A percentile compares a stretch with the other conserved stretches of the same genome.
phyloP scores from a whole-genome alignment of 2,888 invertebrate species.

The Pristionchus japonicus region DNA sequence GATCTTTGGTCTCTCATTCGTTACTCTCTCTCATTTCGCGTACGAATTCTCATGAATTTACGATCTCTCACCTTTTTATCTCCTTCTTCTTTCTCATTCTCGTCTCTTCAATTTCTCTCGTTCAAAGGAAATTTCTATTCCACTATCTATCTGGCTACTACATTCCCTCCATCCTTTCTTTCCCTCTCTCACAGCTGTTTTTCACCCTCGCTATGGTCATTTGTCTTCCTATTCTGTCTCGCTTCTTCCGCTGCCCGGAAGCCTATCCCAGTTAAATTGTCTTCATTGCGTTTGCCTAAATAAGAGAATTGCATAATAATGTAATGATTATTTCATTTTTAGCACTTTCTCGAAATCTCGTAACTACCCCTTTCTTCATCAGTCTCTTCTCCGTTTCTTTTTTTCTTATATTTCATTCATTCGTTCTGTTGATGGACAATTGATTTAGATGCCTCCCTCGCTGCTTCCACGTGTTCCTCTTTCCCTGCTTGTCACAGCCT shows the following conservation, averaged over 20 bases:
- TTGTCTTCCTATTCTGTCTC: background rate
- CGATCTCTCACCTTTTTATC: background rate
- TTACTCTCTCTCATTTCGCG: background rate
- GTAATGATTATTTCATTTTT: no score
- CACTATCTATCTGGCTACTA: constrained; percentile 22
- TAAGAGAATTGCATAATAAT: no score
- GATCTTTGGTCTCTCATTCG: background rate
- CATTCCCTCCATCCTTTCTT: constrained; percentile 19
- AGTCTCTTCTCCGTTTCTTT: background rate
- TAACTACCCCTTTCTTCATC: no score
- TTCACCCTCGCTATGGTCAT: background rate
- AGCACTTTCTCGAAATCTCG: no score
- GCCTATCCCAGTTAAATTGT: no score
- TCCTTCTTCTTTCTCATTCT: background rate
- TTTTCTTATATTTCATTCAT: background rate
- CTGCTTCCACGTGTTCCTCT: constrained; percentile 15
- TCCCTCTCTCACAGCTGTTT: constrained; percentile 14
- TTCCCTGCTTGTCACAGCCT: background rate
- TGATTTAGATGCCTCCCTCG: background rate
- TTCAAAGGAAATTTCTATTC: background rate
- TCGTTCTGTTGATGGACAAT: background rate
- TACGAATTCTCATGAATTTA: constrained; percentile 3
- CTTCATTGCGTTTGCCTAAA: no score
- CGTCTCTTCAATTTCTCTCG: background rate
- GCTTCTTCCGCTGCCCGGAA: no score